Conservation (phyloP, 2,888 invertebrate species). For the Lepidochrysops patricia region DNA sequence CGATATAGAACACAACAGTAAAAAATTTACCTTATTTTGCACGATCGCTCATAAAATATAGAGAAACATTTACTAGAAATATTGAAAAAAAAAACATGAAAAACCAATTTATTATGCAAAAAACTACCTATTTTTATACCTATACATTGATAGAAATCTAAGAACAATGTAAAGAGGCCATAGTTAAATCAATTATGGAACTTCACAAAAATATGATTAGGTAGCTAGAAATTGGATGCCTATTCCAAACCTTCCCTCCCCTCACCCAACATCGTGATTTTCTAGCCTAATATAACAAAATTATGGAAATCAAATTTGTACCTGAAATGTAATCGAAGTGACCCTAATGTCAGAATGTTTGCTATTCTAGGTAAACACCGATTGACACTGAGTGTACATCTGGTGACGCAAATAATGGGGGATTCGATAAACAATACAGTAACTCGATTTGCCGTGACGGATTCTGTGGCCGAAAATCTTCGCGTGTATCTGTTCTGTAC, state of each 20-base stretch:
- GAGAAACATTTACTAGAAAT: no score
- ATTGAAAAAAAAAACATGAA: no score
- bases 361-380: conserved; percentile 71
- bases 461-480: conserved; percentile 39
- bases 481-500: background rate
- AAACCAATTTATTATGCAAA: no score
- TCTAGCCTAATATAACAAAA: conserved; percentile 33
- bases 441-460: conserved; percentile 66
- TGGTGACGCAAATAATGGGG: conserved; percentile 70
- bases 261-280: conserved; percentile 19
- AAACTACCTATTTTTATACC: no score
- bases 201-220: background rate
- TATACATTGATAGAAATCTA: no score
- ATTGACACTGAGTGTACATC: conserved; percentile 72
- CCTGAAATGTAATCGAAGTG: conserved; percentile 50
- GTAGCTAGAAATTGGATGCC: background rate
- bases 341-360: conserved; percentile 61
- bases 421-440: conserved; percentile 57
- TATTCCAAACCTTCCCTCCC: background rate
- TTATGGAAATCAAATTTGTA: conserved; percentile 63
- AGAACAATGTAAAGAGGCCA: no score
- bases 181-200: no score
- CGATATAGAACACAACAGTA: background rate
- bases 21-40: background rate
- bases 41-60: background rate